Conservation (phyloP, 1,140 invertebrate species). For the Pygmarrhopalites habei region DNA sequence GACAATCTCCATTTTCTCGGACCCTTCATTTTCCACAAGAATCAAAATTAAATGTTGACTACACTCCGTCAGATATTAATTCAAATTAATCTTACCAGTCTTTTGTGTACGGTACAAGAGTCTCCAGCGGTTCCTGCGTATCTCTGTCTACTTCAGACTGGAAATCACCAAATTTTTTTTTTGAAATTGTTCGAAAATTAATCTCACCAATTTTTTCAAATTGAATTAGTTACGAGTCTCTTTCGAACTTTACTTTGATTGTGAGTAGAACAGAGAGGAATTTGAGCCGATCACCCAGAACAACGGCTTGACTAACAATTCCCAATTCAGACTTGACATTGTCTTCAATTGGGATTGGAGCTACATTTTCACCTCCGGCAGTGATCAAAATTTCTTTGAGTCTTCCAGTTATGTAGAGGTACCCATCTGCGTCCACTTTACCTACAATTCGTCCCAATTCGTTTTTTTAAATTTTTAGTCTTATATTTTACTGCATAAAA, state of each 20-base stretch:
- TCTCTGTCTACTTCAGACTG: constrained; percentile 62
- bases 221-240: too few species aligned
- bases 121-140: constrained; percentile 62
- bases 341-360: constrained; percentile 79
- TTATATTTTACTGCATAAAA: too few species aligned
- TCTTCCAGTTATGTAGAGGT: constrained; percentile 72
- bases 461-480: too few species aligned
- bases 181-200: too few species aligned
- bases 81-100: constrained; percentile 71
- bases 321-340: constrained; percentile 65
- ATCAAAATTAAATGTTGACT: too few species aligned
- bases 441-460: too few species aligned
- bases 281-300: constrained; percentile 79
- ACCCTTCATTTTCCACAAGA: too few species aligned
- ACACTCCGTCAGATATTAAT: too few species aligned
- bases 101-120: constrained; percentile 55
- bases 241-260: constrained; percentile 69
- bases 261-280: too few species aligned
- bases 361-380: constrained; percentile 81
- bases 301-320: constrained; percentile 68
- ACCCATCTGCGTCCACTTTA: constrained; percentile 61
- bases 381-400: constrained; percentile 84
- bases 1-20: constrained; percentile 57
- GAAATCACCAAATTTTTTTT: too few species aligned
- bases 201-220: too few species aligned